A percentile compares a stretch with the other conserved stretches of the same genome.
Conservation (phyloP, 2,888 invertebrate genomes). For the Tromatobia lineatoria region DNA sequence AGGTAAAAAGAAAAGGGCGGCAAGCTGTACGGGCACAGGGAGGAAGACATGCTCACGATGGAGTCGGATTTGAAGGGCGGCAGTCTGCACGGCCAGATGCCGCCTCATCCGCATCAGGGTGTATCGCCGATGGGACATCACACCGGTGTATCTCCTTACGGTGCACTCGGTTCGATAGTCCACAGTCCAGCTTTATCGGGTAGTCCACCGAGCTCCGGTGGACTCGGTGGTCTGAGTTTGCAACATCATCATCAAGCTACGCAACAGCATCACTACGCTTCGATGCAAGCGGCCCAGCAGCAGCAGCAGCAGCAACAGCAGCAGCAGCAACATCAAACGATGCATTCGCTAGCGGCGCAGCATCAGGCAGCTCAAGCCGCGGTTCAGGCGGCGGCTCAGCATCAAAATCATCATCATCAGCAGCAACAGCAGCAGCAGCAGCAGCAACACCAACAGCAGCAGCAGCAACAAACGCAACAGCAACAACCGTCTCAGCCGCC, state of each 20-base stretch:
- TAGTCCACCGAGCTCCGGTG: constrained; percentile 81
- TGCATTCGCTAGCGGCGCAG: constrained; percentile 75
- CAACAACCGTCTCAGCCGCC: constrained; percentile 87
- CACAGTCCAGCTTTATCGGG: constrained; percentile 84
- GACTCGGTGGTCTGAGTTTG: constrained; percentile 73
- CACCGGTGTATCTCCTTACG: constrained; percentile 87
- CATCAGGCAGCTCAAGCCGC: constrained; percentile 81
- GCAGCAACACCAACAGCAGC: constrained; percentile 77
- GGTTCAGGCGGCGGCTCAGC: constrained; percentile 67
- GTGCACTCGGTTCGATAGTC: constrained; percentile 89
- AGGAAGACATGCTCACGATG: constrained; percentile 96
- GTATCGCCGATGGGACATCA: constrained; percentile 89
- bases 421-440: constrained; percentile 73
- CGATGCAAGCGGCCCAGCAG: constrained; percentile 83
- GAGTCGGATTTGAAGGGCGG: constrained; percentile 96
- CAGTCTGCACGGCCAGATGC: constrained; percentile 94
- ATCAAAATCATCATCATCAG: constrained; percentile 68
- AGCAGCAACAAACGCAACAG: constrained; percentile 86
- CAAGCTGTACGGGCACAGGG: constrained; percentile 95
- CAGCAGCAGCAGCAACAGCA: constrained; percentile 79
- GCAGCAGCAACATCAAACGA: constrained; percentile 71
- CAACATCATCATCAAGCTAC: constrained; percentile 84
- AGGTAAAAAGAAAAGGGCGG: constrained; percentile 82
- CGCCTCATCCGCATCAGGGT: constrained; percentile 92
- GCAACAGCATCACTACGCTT: constrained; percentile 82